Evolutionary conservation across 2,888 invertebrate species (phyloP).

Genomic region (Blastobasis lacticolella): DNA sequence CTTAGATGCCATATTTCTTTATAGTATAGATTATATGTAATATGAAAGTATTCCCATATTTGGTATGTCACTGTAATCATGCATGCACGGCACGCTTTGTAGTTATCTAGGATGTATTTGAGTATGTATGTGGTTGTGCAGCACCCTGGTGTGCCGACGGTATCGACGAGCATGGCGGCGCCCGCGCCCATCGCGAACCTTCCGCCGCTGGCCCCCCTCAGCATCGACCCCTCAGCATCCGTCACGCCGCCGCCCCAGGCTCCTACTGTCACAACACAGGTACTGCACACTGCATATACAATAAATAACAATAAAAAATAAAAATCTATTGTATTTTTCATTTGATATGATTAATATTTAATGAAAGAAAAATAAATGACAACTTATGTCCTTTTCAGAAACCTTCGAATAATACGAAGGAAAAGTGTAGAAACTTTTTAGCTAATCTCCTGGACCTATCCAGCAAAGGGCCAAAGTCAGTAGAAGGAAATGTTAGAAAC

Average conservation of each 20-base stretch:
- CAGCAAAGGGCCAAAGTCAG: conserved; percentile 93
- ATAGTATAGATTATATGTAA: no score
- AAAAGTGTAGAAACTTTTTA: conserved; percentile 98
- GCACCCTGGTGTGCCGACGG: conserved; percentile 60
- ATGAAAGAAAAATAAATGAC: no score
- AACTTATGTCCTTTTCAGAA: conserved; percentile 25
- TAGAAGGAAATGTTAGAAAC: conserved; percentile 92
- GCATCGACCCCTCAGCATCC: conserved; percentile 23
- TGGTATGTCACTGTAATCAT: no score
- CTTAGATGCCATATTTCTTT: no score
- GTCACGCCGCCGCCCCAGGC: conserved; percentile 26
- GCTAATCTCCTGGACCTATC: conserved; percentile 96
- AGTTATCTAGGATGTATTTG: no score
- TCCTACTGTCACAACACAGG: conserved; percentile 40
- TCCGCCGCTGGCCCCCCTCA: conserved; percentile 36
- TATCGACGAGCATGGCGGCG: conserved; percentile 52
- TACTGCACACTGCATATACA: no score
- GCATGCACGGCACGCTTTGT: neutral
- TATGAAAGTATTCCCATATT: no score
- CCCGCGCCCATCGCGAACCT: conserved; percentile 36
- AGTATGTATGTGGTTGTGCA: conserved; percentile 14
- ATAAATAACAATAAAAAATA: no score
- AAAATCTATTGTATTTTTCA: no score
- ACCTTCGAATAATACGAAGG: conserved; percentile 88
- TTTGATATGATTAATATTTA: no score